Base-by-base conservation (phyloP, 2,113 vertebrate genomes). In the Corynorhinus townsendii region DNA sequence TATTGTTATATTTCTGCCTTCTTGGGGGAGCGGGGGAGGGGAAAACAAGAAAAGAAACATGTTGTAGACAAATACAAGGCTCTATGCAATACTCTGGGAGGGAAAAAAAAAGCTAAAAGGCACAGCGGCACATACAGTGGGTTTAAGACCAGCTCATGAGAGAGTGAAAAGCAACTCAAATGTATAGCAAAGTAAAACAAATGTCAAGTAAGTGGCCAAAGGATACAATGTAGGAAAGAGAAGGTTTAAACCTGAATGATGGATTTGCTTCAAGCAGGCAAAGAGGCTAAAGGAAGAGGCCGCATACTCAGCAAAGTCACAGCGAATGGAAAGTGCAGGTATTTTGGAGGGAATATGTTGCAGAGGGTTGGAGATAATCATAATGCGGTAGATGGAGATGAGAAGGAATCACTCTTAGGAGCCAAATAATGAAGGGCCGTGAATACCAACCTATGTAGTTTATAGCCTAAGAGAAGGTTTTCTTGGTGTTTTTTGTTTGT, bases 141-240 rank as follows among this genome's bases (percentile, higher is more conserved):
- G 26, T 28, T 82, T 35, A 73, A 20, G 5, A 2, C 59, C 35
- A 82, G 26, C 73, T 43, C 3, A 22, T 22, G 22, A 85, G 24
- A 82, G 7, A n/a, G 26, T 62, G 19, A 71, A 88, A 71, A 81
- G 11, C 9, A 72, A 62, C 4, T 77, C 35, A 92, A 16, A 64
- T 40, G 17, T 20, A 69, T 54, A 95, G 20, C 28, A 33, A 66
- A 26, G 45, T 59, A 89, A 83, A 79, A 87, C 47, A 95, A 93
- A 95, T 64, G 4, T 62, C 75, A 96, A 54, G 40, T 30, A n/a
- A 85, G n/a, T 35, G 22, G 56, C 17, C 43, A 79, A 80, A 88
- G 45, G 26, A 45, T 17, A 40, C 40, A 86, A 24, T 11, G 38
- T 14, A 62, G 52, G 86, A 59, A 66, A 64, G 62, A 71, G 43